Evolutionary conservation across 2,797 vertebrate species (phyloP).

Genomic region (Strix occidentalis): DNA sequence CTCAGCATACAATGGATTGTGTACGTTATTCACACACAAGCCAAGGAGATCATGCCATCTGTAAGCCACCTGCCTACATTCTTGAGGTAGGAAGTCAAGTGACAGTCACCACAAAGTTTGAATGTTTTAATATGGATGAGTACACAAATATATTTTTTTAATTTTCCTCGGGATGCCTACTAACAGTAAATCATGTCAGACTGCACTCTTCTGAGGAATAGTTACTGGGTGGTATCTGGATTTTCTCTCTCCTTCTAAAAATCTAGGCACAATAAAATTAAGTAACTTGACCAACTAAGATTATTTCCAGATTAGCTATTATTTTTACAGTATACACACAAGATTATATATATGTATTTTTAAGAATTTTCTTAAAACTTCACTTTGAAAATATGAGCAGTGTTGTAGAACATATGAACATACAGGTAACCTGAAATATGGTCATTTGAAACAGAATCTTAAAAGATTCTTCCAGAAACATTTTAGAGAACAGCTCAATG

Average conservation of each 20-base stretch:
- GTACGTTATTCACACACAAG: rapidly evolving
- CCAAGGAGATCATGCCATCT: not conserved
- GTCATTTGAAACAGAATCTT: not conserved
- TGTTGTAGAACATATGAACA: not conserved
- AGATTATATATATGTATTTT: not conserved
- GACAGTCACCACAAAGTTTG: not conserved
- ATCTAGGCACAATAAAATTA: not conserved
- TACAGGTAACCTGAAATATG: not conserved
- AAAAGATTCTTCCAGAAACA: not conserved
- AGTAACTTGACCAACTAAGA: not conserved
- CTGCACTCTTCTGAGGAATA: not conserved
- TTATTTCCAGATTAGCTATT: not conserved
- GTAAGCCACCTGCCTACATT: not conserved
- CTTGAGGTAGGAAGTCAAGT: not conserved
- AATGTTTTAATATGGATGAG: not conserved
- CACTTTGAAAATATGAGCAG: not conserved
- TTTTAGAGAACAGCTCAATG: not conserved
- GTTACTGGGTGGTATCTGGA: not conserved
- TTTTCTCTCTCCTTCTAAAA: not conserved
- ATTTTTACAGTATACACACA: not conserved
- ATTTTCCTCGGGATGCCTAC: not conserved
- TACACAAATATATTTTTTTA: not conserved
- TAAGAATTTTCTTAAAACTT: not conserved
- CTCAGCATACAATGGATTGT: rapidly evolving
- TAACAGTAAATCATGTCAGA: not conserved